phyloP scores from a whole-genome alignment of 1,140 invertebrate species.

The Scaptomyza hsui region DNA sequence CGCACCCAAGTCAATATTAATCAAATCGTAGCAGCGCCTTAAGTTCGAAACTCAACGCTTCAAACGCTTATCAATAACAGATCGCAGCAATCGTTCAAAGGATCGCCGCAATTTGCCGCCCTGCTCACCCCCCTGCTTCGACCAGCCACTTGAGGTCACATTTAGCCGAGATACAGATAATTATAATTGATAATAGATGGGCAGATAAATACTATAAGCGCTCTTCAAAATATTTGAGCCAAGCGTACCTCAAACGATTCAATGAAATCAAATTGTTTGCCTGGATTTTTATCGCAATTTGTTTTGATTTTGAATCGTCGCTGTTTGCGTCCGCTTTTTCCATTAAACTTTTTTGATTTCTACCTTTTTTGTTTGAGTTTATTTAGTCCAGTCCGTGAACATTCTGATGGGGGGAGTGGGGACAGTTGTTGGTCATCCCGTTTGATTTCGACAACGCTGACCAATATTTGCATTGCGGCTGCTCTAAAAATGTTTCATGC shows the following conservation, averaged over 20 bases:
- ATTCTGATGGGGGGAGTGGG: not conserved
- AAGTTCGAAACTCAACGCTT: constrained; percentile 24
- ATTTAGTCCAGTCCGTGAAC: constrained; percentile 4
- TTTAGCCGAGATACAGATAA: constrained; percentile 13
- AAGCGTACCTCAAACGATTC: constrained; percentile 18
- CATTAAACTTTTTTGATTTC: constrained; percentile 10
- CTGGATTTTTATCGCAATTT: constrained; percentile 29
- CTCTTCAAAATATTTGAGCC: constrained; percentile 19
- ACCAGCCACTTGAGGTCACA: constrained; percentile 11
- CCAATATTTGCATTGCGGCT: constrained; percentile 51
- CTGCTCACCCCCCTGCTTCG: not conserved
- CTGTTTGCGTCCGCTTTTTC: not conserved
- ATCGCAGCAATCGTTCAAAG: not conserved
- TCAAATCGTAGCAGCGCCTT: constrained; percentile 70
- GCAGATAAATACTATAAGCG: constrained; percentile 34
- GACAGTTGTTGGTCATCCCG: constrained; percentile 7
- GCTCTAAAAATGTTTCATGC: constrained; percentile 27
- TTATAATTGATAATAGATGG: constrained; percentile 23
- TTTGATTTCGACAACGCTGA: constrained; percentile 21
- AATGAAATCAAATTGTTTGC: constrained; percentile 46
- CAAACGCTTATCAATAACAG: constrained; percentile 57
- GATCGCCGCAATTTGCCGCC: constrained; percentile 10
- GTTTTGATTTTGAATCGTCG: constrained; percentile 27
- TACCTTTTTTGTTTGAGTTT: constrained; percentile 27
- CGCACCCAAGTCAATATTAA: constrained; percentile 75